Conservation (phyloP, 2,113 vertebrate genomes). For the Xenopus tropicalis region UCB_Xtro_10.0 CM004449.2:127726001-127726500, state of each 20-base stretch:
- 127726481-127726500: too few species aligned
- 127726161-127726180: constrained; percentile 53
- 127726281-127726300: constrained; percentile 59
- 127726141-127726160: constrained; percentile 69
- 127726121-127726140: constrained; percentile 60
- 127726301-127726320: constrained; percentile 62
- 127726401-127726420: constrained; percentile 46
- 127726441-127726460: constrained; percentile 52
- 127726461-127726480: neutral
- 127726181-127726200: constrained; percentile 66
- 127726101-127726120: constrained; percentile 49
- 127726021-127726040: constrained; percentile 47
- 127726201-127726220: constrained; percentile 18
- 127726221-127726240: constrained; percentile 6
- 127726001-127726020: constrained; percentile 61
- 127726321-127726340: constrained; percentile 66
- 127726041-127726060: constrained; percentile 64
- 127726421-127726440: constrained; percentile 51
- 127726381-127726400: constrained; percentile 45
- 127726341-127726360: constrained; percentile 65
- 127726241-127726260: constrained; percentile 54
- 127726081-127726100: constrained; percentile 55
- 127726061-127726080: constrained; percentile 51
- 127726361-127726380: constrained; percentile 49
- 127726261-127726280: constrained; percentile 74